Percentiles rank a stretch among this genome's conserved stretches.
Evolutionary conservation across 2,113 vertebrate genomes (phyloP).

Genomic region (Suricata suricatta): DNA sequence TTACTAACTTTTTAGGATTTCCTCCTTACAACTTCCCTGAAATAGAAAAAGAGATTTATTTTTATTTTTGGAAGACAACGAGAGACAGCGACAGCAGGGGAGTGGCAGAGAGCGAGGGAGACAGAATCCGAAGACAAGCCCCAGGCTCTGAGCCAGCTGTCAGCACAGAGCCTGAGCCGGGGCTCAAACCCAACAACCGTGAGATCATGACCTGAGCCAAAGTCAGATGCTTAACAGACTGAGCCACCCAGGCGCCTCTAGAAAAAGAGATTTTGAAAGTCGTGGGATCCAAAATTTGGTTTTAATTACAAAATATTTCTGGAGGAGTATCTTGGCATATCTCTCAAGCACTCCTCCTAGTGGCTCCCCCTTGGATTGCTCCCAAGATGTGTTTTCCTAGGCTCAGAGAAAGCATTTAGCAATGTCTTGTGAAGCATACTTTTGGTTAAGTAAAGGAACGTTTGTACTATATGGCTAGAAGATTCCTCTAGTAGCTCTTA

Average conservation of each 20-base stretch:
- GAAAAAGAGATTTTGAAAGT: slow-evolving; percentile 12
- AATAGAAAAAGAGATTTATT: not conserved
- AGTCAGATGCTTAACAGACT: too few relatives aligned
- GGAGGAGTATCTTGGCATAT: not conserved
- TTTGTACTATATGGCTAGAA: slow-evolving; percentile 15
- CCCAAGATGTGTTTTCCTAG: slow-evolving; percentile 1
- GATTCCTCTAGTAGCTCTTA: slow-evolving; percentile 25
- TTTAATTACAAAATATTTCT: slow-evolving; percentile 44
- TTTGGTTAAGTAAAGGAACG: slow-evolving; percentile 10
- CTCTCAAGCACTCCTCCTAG: slow-evolving; percentile 15
- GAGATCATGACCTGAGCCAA: too few relatives aligned
- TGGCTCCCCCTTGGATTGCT: not conserved
- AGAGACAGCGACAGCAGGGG: too few relatives aligned
- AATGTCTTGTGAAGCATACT: not conserved
- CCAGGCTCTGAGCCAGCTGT: too few relatives aligned
- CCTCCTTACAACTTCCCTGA: slow-evolving; percentile 8
- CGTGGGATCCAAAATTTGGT: slow-evolving; percentile 31
- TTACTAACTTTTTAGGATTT: not conserved
- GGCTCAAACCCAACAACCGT: too few relatives aligned
- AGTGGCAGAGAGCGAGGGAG: too few relatives aligned
- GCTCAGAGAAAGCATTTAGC: slow-evolving; percentile 36
- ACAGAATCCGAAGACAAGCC: too few relatives aligned
- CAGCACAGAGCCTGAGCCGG: too few relatives aligned
- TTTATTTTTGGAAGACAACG: too few relatives aligned
- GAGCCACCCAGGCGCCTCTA: not conserved